phyloP scores from a whole-genome alignment of 2,888 invertebrate genomes.

The Acrobasis repandana region DNA sequence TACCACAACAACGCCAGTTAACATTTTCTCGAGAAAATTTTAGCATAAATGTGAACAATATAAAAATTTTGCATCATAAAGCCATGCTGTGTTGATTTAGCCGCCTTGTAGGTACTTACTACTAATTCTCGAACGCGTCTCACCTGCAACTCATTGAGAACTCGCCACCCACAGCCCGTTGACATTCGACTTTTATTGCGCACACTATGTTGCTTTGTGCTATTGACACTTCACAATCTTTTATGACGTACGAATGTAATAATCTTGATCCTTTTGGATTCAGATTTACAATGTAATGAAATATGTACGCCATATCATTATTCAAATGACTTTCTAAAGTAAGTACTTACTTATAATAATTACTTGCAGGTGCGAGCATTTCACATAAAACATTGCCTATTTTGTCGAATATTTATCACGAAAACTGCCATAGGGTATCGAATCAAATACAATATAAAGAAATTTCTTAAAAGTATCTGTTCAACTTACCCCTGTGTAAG shows the following conservation, averaged over 20 bases:
- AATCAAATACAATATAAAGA: too few species aligned
- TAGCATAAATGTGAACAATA: neutral
- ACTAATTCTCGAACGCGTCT: neutral
- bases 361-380: too few species aligned
- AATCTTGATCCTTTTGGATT: neutral
- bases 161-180: constrained; percentile 36
- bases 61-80: neutral
- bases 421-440: too few species aligned
- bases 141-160: constrained; percentile 17
- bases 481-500: neutral
- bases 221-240: constrained; percentile 36
- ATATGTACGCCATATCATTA: neutral
- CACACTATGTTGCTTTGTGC: constrained; percentile 54
- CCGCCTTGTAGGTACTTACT: neutral
- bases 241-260: constrained; percentile 33
- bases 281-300: neutral
- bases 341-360: too few species aligned
- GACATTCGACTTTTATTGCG: constrained; percentile 35
- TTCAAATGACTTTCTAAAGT: neutral
- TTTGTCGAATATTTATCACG: too few species aligned
- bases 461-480: too few species aligned
- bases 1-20: neutral
- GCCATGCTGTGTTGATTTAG: neutral
- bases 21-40: neutral
- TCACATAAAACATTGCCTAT: too few species aligned